Conservation (phyloP, 2,113 vertebrate genomes). For the Tringa solitaria region DNA sequence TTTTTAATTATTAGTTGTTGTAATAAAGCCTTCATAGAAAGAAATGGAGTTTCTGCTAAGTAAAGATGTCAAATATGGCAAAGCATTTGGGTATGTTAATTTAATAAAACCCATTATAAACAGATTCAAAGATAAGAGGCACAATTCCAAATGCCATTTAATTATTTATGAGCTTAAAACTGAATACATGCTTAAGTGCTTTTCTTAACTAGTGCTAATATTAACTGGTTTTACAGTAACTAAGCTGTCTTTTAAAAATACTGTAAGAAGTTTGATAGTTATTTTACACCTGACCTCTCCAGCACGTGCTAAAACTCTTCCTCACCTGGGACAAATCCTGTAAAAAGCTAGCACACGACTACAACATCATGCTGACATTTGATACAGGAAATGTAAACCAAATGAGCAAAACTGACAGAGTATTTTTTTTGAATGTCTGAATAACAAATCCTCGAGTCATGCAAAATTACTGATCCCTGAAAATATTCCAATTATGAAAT, state of each 20-base stretch:
- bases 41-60: neutral
- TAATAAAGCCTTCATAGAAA: neutral
- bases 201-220: neutral
- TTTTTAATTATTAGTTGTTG: neutral
- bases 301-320: neutral
- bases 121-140: neutral
- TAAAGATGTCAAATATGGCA: neutral
- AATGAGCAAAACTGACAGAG: neutral
- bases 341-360: neutral
- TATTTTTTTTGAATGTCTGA: neutral
- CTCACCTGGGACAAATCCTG: neutral
- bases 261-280: neutral
- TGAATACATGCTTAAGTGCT: neutral
- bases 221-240: neutral
- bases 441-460: neutral
- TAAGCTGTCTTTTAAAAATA: neutral
- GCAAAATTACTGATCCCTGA: neutral
- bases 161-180: neutral
- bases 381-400: neutral
- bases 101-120: neutral
- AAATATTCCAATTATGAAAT: neutral
- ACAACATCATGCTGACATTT: neutral
- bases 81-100: neutral
- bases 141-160: neutral
- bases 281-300: neutral